These are phyloP conservation scores for Rhagophthalmus giganteus DNA, from an alignment of 2,888 invertebrate genomes.

Conservation along the genomic window DNA sequence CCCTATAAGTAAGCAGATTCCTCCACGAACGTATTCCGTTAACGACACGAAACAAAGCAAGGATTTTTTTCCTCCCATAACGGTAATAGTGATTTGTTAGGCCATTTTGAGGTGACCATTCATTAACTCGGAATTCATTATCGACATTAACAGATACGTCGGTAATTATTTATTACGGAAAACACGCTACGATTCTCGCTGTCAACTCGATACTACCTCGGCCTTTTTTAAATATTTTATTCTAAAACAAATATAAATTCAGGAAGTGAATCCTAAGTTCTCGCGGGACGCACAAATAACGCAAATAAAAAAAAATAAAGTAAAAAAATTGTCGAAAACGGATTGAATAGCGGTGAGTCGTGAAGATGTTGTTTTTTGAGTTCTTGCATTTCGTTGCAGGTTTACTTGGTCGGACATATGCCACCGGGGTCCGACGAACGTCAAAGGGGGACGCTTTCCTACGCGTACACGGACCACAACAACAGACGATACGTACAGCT, in stretches of 20 bases:
- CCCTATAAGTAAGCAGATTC: neutral
- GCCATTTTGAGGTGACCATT: neutral
- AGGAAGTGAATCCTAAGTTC: neutral
- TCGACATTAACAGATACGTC: neutral
- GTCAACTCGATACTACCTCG: no score
- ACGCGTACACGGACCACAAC: constrained; percentile 69
- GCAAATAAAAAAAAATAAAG: constrained; percentile 5
- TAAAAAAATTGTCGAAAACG: constrained; percentile 2
- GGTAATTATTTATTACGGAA: no score
- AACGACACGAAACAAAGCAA: constrained; percentile 1
- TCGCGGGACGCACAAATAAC: constrained; percentile 8
- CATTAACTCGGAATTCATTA: neutral
- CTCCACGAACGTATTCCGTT: constrained; percentile 1
- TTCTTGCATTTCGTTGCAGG: constrained; percentile 61
- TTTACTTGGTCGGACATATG: constrained; percentile 87
- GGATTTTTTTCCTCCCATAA: constrained; percentile 6
- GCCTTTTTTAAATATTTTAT: neutral
- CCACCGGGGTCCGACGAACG: constrained; percentile 87
- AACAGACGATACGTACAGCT: constrained; percentile 75
- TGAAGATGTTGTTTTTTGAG: neutral
- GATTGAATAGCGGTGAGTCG: constrained; percentile 3
- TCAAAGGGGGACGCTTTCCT: constrained; percentile 63
- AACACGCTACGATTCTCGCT: no score
- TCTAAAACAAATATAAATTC: neutral
- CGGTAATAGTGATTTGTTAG: constrained; percentile 4